Conservation (phyloP, 2,113 vertebrate genomes). For the Pterophyllum scalare region DNA sequence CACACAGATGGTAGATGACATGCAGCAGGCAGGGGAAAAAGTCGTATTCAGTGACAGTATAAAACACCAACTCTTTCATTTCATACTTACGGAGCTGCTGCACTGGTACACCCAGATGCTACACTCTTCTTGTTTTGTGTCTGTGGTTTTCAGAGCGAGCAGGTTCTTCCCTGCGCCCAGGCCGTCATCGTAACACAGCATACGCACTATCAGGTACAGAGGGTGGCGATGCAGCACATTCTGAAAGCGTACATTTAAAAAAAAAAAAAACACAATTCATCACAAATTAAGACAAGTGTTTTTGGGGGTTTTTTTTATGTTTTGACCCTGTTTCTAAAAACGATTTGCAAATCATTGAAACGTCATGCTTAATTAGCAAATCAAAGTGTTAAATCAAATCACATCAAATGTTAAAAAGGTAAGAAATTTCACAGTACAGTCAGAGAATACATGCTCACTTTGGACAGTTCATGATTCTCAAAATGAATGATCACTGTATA, state of each 20-base stretch:
- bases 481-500: no score
- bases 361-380: neutral
- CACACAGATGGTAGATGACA: neutral
- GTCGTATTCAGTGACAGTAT: neutral
- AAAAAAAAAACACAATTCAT: neutral
- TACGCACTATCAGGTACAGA: slow-evolving; percentile 92
- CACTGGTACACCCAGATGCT: slow-evolving; percentile 99
- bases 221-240: slow-evolving; percentile 94
- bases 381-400: neutral
- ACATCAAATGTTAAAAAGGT: neutral
- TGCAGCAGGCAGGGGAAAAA: neutral
- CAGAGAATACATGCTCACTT: neutral
- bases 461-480: neutral
- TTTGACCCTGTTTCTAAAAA: neutral
- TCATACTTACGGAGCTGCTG: slow-evolving; percentile 87
- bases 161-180: slow-evolving; percentile 93
- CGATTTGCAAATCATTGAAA: neutral
- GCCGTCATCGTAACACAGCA: slow-evolving; percentile 97
- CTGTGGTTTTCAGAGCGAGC: slow-evolving; percentile 93
- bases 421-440: neutral
- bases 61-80: neutral
- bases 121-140: slow-evolving; percentile 86
- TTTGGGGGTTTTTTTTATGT: neutral
- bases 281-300: neutral
- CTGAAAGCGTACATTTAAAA: slow-evolving; percentile 67